phyloP scores from a whole-genome alignment of 2,113 vertebrate species.

The Mungos mungo region DNA sequence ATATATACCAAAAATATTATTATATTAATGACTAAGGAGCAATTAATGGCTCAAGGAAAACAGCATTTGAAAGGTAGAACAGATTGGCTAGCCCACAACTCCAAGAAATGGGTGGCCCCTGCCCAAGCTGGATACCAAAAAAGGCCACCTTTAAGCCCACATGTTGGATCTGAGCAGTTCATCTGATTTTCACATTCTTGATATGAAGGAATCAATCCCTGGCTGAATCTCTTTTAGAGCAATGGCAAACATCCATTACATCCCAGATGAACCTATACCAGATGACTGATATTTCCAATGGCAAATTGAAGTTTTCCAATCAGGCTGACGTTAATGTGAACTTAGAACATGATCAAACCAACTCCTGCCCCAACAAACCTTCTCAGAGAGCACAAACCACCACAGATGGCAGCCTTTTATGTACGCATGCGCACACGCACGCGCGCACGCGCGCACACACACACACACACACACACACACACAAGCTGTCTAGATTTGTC shows the following conservation, averaged over 20 bases:
- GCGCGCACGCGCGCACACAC: too few relatives aligned
- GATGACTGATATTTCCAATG: conserved; percentile 37
- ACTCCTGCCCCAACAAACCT: conserved; percentile 33
- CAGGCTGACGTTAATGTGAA: conserved; percentile 30
- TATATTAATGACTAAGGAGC: not conserved
- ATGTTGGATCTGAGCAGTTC: not conserved
- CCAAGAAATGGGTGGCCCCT: not conserved
- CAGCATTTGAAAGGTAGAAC: not conserved
- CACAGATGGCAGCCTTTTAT: not conserved
- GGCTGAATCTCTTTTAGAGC: conserved; percentile 20
- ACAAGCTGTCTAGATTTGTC: not conserved
- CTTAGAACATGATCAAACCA: conserved; percentile 51
- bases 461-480: not conserved
- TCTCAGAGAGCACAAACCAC: conserved; percentile 9
- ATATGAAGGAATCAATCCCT: not conserved
- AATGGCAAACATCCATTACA: conserved; percentile 26
- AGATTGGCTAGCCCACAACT: not conserved
- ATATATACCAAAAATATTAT: conserved; percentile 15
- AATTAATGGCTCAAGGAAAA: conserved; percentile 10
- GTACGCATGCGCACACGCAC: not conserved
- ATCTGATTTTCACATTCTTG: conserved; percentile 33
- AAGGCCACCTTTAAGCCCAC: not conserved
- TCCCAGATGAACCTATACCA: conserved; percentile 37
- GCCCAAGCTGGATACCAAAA: not conserved
- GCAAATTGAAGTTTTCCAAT: conserved; percentile 51